Percentiles rank a stretch among this genome's conserved stretches.
Conservation (phyloP, 2,113 vertebrate species). For the Tapirus terrestris region DNA sequence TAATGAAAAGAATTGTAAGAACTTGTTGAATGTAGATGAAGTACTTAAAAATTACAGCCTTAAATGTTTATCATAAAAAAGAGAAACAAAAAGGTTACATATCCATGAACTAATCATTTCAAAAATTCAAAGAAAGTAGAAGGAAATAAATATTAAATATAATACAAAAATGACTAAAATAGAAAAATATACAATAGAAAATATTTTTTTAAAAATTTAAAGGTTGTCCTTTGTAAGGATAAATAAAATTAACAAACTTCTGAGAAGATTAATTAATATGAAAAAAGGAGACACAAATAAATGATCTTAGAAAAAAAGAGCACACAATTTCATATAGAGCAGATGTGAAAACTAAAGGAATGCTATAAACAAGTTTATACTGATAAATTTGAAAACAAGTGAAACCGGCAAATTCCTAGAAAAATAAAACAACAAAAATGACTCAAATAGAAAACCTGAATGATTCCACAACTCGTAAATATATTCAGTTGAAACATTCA, state of each 20-base stretch:
- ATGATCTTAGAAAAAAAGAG: background rate
- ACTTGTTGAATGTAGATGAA: background rate
- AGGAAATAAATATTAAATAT: background rate
- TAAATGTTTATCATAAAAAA: background rate
- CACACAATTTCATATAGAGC: background rate
- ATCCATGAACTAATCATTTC: background rate
- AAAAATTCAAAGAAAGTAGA: background rate
- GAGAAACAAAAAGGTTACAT: background rate
- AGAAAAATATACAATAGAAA: background rate
- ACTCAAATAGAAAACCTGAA: background rate
- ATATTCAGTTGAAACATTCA: background rate
- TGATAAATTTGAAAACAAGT: background rate
- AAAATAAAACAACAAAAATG: slow-evolving; percentile 22
- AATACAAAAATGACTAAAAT: slow-evolving; percentile 7
- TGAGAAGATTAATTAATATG: background rate
- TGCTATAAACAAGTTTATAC: background rate
- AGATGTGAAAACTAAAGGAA: background rate
- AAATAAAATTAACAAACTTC: background rate
- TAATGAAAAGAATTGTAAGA: background rate
- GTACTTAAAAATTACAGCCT: background rate
- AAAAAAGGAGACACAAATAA: background rate
- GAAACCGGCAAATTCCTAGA: background rate
- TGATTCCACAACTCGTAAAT: background rate
- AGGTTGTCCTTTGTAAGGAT: background rate
- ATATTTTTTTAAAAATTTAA: background rate